These are phyloP conservation scores for Elephas maximus DNA, from an alignment of 2,113 vertebrate species.

Conservation along the genomic window DNA sequence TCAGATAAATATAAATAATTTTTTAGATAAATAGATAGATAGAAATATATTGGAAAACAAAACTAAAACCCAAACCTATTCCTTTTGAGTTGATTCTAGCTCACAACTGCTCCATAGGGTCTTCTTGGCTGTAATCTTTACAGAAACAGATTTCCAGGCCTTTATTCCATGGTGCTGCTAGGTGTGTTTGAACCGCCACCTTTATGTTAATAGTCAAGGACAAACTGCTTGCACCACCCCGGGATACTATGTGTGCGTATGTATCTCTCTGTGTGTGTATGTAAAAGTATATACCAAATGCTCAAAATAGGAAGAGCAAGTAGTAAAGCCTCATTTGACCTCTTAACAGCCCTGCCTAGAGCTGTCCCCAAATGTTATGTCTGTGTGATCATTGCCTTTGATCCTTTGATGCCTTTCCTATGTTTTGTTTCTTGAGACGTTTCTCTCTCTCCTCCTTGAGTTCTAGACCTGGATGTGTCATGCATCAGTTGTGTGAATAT, in stretches of 20 bases:
- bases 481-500: background rate
- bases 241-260: background rate
- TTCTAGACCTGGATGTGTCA: background rate
- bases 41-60: background rate
- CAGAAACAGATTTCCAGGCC: background rate
- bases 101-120: background rate
- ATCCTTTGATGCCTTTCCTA: background rate
- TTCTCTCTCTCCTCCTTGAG: background rate
- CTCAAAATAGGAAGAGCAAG: background rate
- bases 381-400: background rate
- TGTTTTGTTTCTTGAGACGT: background rate
- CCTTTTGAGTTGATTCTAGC: background rate
- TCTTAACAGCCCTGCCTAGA: background rate
- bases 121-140: background rate
- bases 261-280: background rate
- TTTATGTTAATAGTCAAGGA: background rate
- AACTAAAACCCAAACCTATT: background rate
- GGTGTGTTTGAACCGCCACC: background rate
- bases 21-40: no score
- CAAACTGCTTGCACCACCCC: background rate
- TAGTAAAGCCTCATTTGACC: background rate
- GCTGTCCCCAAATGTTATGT: background rate
- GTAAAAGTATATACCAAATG: background rate
- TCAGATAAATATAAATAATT: background rate
- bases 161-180: background rate